A percentile compares a stretch with the other conserved stretches of the same genome.
These are phyloP conservation scores for Agrotis puta DNA, from an alignment of 2,888 invertebrate genomes.

Conservation along the genomic window DNA sequence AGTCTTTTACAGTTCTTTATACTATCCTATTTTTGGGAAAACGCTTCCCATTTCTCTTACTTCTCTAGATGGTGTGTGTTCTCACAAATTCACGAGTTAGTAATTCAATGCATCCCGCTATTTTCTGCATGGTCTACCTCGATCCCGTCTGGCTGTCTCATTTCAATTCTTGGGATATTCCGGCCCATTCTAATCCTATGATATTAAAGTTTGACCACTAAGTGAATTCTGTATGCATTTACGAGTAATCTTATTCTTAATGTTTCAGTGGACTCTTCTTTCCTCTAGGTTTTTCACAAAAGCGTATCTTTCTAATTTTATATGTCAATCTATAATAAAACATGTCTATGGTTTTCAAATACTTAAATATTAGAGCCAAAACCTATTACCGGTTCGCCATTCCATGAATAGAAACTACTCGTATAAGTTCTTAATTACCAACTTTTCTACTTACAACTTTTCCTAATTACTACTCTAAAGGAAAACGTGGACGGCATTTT, in stretches of 20 bases:
- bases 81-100: too few species aligned
- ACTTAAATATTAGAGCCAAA: not conserved
- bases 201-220: not conserved
- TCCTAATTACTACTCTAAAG: conserved; percentile 9
- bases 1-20: too few species aligned
- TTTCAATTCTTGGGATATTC: too few species aligned
- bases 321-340: not conserved
- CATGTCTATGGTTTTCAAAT: not conserved
- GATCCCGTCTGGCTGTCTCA: too few species aligned
- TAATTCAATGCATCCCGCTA: too few species aligned
- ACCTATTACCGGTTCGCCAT: not conserved
- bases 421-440: not conserved
- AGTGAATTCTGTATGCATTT: not conserved
- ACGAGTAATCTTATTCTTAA: not conserved
- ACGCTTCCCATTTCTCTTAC: too few species aligned
- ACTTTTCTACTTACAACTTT: not conserved
- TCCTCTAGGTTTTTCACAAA: not conserved
- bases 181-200: not conserved
- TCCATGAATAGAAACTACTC: not conserved
- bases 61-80: too few species aligned
- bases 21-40: too few species aligned
- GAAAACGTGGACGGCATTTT: conserved; percentile 24
- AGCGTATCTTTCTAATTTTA: not conserved
- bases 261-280: not conserved
- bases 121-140: too few species aligned